Percentiles rank a stretch among this genome's conserved stretches.
phyloP scores from a whole-genome alignment of 2,113 vertebrate species.

The Apaloderma vittatum region DNA sequence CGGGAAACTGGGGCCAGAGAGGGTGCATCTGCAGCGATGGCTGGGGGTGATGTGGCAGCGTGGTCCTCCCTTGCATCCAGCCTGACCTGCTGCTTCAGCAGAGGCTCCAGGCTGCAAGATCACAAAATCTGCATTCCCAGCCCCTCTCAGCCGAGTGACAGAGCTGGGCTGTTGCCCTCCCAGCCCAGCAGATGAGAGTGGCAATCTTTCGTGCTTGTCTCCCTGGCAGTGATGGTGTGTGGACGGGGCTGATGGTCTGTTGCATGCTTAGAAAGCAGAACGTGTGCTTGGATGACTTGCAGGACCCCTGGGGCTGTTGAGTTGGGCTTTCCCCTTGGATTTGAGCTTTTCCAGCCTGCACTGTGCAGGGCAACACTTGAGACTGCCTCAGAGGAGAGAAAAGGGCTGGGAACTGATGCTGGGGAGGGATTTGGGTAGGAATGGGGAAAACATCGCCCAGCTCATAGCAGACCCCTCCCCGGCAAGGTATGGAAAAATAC shows the following conservation, averaged over 20 bases:
- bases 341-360: neutral
- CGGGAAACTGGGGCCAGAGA: neutral
- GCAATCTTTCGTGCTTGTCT: rapidly evolving
- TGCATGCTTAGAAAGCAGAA: neutral
- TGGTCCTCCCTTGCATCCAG: too few species aligned
- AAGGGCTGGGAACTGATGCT: neutral
- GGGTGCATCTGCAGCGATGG: rapidly evolving
- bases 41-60: neutral
- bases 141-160: neutral
- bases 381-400: rapidly evolving
- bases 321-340: neutral
- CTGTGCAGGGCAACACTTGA: rapidly evolving
- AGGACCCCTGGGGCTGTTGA: neutral
- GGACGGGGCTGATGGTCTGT: neutral
- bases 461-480: rapidly evolving
- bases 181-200: neutral
- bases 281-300: rapidly evolving
- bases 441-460: neutral
- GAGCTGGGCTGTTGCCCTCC: neutral
- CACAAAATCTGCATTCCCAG: neutral
- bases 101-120: neutral
- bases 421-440: neutral
- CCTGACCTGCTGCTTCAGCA: neutral
- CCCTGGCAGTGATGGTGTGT: neutral
- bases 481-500: neutral